phyloP scores from a whole-genome alignment of 2,888 invertebrate species.

The Drosophila mimica region DNA sequence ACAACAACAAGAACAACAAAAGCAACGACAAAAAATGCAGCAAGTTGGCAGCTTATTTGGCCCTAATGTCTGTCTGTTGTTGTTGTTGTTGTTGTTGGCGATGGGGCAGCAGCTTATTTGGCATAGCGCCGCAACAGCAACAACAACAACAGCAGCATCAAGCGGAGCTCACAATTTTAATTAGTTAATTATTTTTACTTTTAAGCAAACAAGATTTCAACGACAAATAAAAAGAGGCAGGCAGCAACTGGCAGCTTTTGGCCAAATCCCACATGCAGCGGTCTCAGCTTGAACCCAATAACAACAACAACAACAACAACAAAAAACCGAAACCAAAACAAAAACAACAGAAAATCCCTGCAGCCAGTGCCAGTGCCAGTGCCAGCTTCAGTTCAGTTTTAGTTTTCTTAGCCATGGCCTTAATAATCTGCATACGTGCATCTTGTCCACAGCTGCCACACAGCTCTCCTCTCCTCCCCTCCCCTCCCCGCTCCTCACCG shows the following conservation, averaged over 20 bases:
- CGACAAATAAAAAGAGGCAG: constrained; percentile 67
- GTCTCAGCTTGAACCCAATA: constrained; percentile 29
- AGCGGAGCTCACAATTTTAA: constrained; percentile 79
- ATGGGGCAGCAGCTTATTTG: constrained; percentile 32
- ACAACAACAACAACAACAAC: not conserved
- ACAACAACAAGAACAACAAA: constrained; percentile 16
- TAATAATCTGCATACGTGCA: constrained; percentile 81
- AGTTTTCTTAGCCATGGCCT: constrained; percentile 58
- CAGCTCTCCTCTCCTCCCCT: not conserved
- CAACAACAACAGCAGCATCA: constrained; percentile 38
- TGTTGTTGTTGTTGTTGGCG: constrained; percentile 21
- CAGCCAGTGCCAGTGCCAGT: constrained; percentile 30
- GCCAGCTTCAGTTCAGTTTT: constrained; percentile 33
- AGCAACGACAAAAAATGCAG: constrained; percentile 25
- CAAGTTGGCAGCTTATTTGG: constrained; percentile 77
- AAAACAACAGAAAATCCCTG: constrained; percentile 38
- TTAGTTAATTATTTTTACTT: constrained; percentile 82
- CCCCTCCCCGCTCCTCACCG: not conserved
- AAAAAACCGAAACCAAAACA: not conserved
- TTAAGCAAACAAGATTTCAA: constrained; percentile 79
- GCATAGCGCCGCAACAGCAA: constrained; percentile 45
- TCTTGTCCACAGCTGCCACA: constrained; percentile 57
- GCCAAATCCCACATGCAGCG: constrained; percentile 33
- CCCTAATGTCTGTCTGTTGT: constrained; percentile 67
- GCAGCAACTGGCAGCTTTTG: constrained; percentile 18